Evolutionary conservation across 2,888 invertebrate genomes (phyloP).

Genomic region (Maniola hyperantus): DNA sequence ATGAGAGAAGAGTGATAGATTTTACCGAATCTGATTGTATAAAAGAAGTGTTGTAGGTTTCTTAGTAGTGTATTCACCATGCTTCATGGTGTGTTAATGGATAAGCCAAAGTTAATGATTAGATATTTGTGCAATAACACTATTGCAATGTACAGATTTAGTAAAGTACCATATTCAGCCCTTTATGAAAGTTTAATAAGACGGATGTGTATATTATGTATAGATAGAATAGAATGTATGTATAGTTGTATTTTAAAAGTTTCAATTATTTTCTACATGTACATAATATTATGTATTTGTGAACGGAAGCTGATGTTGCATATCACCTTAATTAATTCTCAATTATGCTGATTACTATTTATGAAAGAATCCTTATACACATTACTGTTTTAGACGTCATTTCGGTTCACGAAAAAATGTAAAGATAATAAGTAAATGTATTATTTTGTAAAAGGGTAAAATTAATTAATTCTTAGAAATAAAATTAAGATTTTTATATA

Average conservation of each 20-base stretch:
- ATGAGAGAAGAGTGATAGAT: constrained; percentile 36
- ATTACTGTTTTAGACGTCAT: constrained; percentile 34
- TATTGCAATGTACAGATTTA: constrained; percentile 79
- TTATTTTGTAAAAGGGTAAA: constrained; percentile 68
- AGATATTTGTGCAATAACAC: constrained; percentile 78
- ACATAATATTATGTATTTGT: constrained; percentile 49
- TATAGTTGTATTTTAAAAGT: constrained; percentile 68
- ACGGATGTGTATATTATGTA: constrained; percentile 78
- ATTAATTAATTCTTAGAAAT: constrained; percentile 67
- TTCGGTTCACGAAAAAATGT: constrained; percentile 37
- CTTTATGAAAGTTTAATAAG: constrained; percentile 55
- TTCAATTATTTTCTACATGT: constrained; percentile 67
- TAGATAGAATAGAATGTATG: constrained; percentile 62
- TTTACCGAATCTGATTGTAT: constrained; percentile 35
- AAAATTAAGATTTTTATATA: constrained; percentile 52
- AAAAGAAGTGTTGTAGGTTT: constrained; percentile 36
- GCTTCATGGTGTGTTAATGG: constrained; percentile 65
- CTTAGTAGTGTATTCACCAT: constrained; percentile 37
- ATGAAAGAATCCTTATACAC: constrained; percentile 36
- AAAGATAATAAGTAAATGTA: constrained; percentile 35
- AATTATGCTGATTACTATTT: constrained; percentile 44
- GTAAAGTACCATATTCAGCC: constrained; percentile 61
- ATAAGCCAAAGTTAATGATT: constrained; percentile 81
- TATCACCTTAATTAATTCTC: constrained; percentile 51
- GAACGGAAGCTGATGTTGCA: constrained; percentile 55